Percentiles rank a stretch among this genome's conserved stretches.
Evolutionary conservation across 2,797 vertebrate species (phyloP).

Genomic region (Anguilla marmorata): DNA sequence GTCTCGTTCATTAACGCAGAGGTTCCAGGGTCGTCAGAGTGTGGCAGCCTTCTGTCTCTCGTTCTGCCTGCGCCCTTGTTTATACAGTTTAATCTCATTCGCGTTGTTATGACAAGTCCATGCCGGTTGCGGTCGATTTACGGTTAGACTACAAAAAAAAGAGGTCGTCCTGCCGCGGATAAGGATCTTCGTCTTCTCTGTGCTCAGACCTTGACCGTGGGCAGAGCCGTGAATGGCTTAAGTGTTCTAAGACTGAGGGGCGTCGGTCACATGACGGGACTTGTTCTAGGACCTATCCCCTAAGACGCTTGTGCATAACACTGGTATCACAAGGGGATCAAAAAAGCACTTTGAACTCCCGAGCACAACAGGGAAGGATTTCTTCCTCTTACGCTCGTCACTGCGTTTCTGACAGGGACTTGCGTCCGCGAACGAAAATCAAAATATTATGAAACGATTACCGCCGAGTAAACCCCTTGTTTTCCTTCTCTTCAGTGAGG

Average conservation of each 20-base stretch:
- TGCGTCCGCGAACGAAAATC: not conserved
- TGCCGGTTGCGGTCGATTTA: not conserved
- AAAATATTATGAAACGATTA: conserved; percentile 26
- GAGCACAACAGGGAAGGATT: not conserved
- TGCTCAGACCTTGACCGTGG: not conserved
- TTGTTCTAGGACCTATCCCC: not conserved
- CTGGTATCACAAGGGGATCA: not conserved
- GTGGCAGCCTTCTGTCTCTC: not conserved
- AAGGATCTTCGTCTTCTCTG: not conserved
- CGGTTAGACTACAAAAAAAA: conserved; percentile 16
- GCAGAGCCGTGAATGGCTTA: not conserved
- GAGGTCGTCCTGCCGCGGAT: not conserved
- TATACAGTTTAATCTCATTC: not conserved
- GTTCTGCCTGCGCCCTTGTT: not conserved
- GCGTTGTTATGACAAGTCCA: not conserved
- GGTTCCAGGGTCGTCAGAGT: not conserved
- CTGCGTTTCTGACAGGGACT: not conserved
- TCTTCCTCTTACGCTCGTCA: not conserved
- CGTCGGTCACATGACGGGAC: not conserved
- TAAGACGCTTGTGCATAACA: not conserved
- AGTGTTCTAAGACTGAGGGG: not conserved
- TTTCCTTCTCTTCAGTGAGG: not conserved
- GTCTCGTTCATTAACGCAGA: not conserved
- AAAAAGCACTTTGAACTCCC: conserved; percentile 10
- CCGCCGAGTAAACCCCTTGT: not conserved